Evolutionary conservation across 2,113 vertebrate genomes (phyloP).

Genomic region (Cynocephalus volans): DNA sequence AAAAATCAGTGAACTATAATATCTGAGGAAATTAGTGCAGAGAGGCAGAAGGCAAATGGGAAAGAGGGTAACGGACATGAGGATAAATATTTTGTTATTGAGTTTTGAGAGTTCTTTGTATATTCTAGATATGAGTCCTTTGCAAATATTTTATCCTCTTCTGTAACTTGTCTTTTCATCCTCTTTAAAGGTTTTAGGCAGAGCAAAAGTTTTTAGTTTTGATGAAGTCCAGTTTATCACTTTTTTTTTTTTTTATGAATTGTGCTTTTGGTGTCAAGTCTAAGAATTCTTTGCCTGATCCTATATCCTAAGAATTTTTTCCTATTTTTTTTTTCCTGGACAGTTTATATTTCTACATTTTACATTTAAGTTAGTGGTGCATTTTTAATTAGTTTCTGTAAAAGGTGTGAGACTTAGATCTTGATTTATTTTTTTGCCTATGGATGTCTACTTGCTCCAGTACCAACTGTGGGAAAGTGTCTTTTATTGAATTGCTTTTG

Average conservation of each 20-base stretch:
- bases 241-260: conserved; percentile 41
- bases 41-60: not conserved
- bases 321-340: not conserved
- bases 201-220: conserved; percentile 40
- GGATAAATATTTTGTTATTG: not conserved
- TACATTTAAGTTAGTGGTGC: conserved; percentile 30
- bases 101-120: not conserved
- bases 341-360: conserved; percentile 28
- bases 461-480: not conserved
- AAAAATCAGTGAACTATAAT: not conserved
- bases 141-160: not conserved
- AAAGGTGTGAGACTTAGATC: not conserved
- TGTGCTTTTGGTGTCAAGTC: not conserved
- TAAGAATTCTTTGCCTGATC: conserved; percentile 3
- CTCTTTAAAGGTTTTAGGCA: not conserved
- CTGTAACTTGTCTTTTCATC: conserved; percentile 5
- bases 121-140: not conserved
- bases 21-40: conserved; percentile 12
- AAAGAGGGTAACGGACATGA: not conserved
- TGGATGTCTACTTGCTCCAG: not conserved
- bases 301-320: not conserved
- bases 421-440: not conserved
- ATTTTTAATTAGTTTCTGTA: conserved; percentile 34
- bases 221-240: not conserved
- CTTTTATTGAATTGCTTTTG: not conserved